A percentile compares a stretch with the other conserved stretches of the same genome.
Evolutionary conservation across 1,140 invertebrate species (phyloP).

Genomic region (Drosophila arawakana): DNA sequence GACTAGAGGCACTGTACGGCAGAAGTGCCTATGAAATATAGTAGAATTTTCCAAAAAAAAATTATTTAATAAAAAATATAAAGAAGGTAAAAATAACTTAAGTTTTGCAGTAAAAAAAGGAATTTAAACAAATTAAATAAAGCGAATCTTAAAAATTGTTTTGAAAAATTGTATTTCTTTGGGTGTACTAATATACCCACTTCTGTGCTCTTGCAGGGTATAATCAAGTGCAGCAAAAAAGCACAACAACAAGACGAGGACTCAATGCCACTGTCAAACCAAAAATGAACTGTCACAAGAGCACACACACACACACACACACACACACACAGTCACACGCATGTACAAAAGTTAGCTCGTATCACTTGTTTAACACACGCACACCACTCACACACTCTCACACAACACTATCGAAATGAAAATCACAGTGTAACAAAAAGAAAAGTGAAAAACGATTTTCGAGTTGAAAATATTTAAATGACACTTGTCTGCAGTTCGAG

Average conservation of each 20-base stretch:
- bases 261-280: background rate
- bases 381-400: background rate
- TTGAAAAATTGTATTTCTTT: too few relatives aligned
- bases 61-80: too few relatives aligned
- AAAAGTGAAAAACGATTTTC: background rate
- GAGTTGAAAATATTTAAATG: background rate
- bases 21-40: too few relatives aligned
- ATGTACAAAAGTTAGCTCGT: background rate
- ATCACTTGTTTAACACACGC: slow-evolving; percentile 5
- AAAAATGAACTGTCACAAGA: background rate
- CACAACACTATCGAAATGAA: slow-evolving; percentile 1
- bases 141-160: too few relatives aligned
- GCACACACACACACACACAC: background rate
- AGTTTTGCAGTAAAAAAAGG: too few relatives aligned
- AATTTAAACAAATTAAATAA: too few relatives aligned
- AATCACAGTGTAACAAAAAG: slow-evolving; percentile 10
- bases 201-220: background rate
- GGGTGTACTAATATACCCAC: background rate
- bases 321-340: background rate
- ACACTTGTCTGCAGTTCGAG: slow-evolving; percentile 32
- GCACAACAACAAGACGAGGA: slow-evolving; percentile 1
- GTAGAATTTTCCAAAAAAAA: too few relatives aligned
- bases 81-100: too few relatives aligned
- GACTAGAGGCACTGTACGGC: too few relatives aligned
- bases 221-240: background rate